phyloP scores from a whole-genome alignment of 1,140 invertebrate genomes.

The Bombus pyrosoma region DNA sequence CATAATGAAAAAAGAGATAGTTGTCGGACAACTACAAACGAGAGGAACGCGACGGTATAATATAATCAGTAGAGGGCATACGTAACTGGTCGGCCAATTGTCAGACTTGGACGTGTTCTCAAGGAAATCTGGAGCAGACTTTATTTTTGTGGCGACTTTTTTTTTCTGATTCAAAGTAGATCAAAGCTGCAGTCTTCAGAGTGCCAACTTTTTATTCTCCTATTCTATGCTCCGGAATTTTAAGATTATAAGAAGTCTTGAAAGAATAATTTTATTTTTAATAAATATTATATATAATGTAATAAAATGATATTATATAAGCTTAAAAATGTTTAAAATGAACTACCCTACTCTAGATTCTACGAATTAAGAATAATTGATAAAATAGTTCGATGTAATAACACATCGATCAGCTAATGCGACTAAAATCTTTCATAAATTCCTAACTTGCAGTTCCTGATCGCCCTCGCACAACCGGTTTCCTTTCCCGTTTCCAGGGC shows the following conservation, averaged over 20 bases:
- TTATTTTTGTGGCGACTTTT: constrained; percentile 58
- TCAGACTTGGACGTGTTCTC: constrained; percentile 43
- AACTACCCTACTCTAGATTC: too few species aligned
- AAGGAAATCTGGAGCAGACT: constrained; percentile 73
- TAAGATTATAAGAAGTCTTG: too few species aligned
- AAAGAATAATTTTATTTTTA: too few species aligned
- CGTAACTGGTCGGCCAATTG: constrained; percentile 68
- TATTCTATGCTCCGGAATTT: too few species aligned
- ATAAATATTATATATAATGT: too few species aligned
- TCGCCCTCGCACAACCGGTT: constrained; percentile 55
- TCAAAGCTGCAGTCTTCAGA: too few species aligned
- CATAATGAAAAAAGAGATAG: constrained; percentile 79
- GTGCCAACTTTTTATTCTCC: too few species aligned
- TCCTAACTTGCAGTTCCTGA: constrained; percentile 43
- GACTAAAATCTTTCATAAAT: constrained; percentile 28
- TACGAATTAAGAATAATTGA: background rate
- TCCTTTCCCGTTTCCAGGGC: constrained; percentile 42
- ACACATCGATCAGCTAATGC: background rate
- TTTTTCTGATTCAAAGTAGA: too few species aligned
- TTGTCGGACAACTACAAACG: constrained; percentile 68
- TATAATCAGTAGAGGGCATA: constrained; percentile 56
- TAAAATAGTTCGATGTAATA: background rate
- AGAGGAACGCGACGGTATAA: constrained; percentile 68
- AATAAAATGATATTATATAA: background rate
- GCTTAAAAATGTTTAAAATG: background rate